Evolutionary conservation across 92 coral and sea anemone species (phyloP), one percentile per base, ranked within the genome.

Genomic region (Porites evermanni): DNA sequence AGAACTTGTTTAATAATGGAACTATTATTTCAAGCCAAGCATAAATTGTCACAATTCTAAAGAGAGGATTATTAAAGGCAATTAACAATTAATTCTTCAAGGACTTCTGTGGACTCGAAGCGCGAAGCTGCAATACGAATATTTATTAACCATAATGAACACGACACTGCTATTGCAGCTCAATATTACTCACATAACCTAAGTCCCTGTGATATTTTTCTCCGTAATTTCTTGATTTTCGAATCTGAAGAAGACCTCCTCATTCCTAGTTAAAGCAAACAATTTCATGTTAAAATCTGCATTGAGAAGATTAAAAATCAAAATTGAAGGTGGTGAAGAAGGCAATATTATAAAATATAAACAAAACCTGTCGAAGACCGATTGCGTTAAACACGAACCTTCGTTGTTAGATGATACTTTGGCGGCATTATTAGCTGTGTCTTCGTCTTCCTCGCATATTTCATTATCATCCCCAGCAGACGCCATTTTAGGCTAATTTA

Each of bases 141-240:
- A 23, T 17, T 53, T 67, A 9, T 16, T 44, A 75, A 23, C 32
- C 29, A 56, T 21, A 19, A 29, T 18, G 77, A 67, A 81, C 21
- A 70, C 18, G 19, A 38, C 47, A 38, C 47, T 38, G 47, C 7
- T 38, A 38, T 38, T 38, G 47, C 47, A 38, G 47, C 47, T 38
- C 47, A 38, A 38, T 38, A n/a, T 50, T 19, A 91, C 99, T 89
- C 83, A 96, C 99, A 96, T n/a, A 96, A 78, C 54, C 98, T 91
- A 53, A 96, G 87, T 64, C 99, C 95, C 80, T 96, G 98, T 18
- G 99, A 96, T 71, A 96, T 88, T 79, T 94, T 92, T 81, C 95
- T 91, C 52, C 98, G 93, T 14, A 96, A 85, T 85, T 92, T 94
- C 59, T 84, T 94, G 54, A 96, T 96, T 91, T 89, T 96, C 70